Evolutionary conservation across 2,113 vertebrate species (phyloP).

Genomic region (Gavialis gangeticus): DNA sequence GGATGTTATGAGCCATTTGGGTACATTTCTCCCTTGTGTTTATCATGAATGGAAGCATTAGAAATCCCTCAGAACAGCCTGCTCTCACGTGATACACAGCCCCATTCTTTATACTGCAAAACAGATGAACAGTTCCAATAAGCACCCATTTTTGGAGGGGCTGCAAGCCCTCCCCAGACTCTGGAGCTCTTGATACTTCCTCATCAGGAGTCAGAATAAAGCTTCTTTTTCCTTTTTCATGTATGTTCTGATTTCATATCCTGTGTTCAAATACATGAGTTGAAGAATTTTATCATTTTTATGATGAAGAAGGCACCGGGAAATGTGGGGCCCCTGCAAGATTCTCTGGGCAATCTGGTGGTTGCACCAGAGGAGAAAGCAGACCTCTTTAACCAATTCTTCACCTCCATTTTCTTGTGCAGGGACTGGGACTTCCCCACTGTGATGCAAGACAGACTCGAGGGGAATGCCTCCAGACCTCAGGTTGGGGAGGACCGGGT

Average conservation of each 20-base stretch:
- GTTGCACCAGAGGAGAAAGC: too few relatives aligned
- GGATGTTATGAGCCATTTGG: neutral
- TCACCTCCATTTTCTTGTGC: too few relatives aligned
- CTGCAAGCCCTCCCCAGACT: too few relatives aligned
- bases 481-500: too few relatives aligned
- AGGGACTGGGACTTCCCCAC: too few relatives aligned
- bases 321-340: too few relatives aligned
- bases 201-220: neutral
- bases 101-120: neutral
- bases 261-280: neutral
- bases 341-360: too few relatives aligned
- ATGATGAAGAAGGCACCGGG: too few relatives aligned
- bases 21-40: neutral
- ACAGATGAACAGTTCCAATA: neutral
- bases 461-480: too few relatives aligned
- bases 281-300: too few relatives aligned
- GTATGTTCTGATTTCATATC: neutral
- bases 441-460: too few relatives aligned
- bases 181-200: neutral
- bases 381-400: too few relatives aligned
- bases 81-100: neutral
- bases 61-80: neutral
- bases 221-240: neutral
- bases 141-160: neutral
- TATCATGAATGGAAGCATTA: neutral